These are phyloP conservation scores for Diorhabda sublineata DNA, from an alignment of 1,140 invertebrate species.

Conservation along the genomic window DNA sequence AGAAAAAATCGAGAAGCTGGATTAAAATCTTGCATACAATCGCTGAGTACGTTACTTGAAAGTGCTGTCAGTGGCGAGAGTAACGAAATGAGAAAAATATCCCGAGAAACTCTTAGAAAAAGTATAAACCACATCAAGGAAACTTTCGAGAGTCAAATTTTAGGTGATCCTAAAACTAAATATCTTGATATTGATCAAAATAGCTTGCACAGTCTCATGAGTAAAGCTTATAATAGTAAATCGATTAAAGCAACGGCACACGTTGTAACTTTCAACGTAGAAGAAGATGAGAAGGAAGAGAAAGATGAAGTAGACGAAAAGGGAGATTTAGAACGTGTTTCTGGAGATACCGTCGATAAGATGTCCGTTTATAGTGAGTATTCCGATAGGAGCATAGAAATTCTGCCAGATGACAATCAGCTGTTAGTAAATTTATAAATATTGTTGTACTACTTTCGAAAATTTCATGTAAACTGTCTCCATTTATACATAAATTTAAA, in stretches of 20 bases:
- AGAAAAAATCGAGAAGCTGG: constrained; percentile 28
- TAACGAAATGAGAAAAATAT: constrained; percentile 13
- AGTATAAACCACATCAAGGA: constrained; percentile 26
- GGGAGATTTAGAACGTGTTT: not conserved
- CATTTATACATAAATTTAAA: too few relatives aligned
- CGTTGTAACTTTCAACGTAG: not conserved
- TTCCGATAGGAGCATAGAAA: too few relatives aligned
- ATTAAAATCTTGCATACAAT: constrained; percentile 28
- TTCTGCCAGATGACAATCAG: too few relatives aligned
- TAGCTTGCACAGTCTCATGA: constrained; percentile 27
- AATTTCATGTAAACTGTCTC: too few relatives aligned
- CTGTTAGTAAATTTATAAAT: too few relatives aligned
- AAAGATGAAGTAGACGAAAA: not conserved
- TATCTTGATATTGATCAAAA: constrained; percentile 17
- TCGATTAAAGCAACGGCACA: not conserved
- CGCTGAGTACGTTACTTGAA: constrained; percentile 29
- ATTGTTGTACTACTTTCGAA: too few relatives aligned
- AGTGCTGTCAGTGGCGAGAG: constrained; percentile 25
- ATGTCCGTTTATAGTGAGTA: too few relatives aligned
- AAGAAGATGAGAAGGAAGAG: not conserved
- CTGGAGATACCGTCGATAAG: too few relatives aligned
- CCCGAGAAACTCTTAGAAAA: constrained; percentile 23
- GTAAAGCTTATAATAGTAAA: not conserved
- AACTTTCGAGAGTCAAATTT: constrained; percentile 24
- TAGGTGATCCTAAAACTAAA: constrained; percentile 6